A percentile compares a stretch with the other conserved stretches of the same genome.
Conservation (phyloP, 2,888 invertebrate species). For the Hesperia comma region DNA sequence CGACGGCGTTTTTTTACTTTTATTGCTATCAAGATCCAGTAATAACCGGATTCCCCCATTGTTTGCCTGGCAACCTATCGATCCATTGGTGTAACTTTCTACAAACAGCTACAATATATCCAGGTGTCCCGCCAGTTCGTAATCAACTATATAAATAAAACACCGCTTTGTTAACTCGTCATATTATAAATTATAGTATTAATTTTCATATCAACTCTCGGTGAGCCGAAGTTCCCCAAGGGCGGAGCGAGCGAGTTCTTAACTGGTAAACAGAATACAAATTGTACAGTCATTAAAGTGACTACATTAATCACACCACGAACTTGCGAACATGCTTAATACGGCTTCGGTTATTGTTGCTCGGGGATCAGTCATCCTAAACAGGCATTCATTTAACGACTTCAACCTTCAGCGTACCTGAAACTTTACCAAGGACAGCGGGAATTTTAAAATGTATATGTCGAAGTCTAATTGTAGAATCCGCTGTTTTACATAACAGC, state of each 20-base stretch:
- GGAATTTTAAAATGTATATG: not conserved
- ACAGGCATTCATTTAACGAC: constrained; percentile 28
- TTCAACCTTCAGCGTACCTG: constrained; percentile 15
- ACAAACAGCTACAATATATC: too few relatives aligned
- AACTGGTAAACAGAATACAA: constrained; percentile 24
- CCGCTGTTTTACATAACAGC: too few relatives aligned
- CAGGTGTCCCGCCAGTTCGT: too few relatives aligned
- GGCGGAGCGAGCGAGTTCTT: not conserved
- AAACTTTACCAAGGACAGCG: constrained; percentile 4
- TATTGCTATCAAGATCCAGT: too few relatives aligned
- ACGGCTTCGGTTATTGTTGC: constrained; percentile 25
- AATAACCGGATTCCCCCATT: too few relatives aligned
- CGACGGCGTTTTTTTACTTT: too few relatives aligned
- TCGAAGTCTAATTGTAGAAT: too few relatives aligned
- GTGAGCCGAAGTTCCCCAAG: constrained; percentile 3
- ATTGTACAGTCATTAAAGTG: constrained; percentile 23
- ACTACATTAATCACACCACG: constrained; percentile 29
- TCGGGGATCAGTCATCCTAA: constrained; percentile 25
- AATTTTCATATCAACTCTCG: not conserved
- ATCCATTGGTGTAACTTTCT: too few relatives aligned
- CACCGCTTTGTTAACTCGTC: too few relatives aligned
- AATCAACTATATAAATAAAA: too few relatives aligned
- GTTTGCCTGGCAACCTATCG: too few relatives aligned
- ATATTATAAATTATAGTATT: not conserved
- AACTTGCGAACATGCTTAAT: constrained; percentile 28